These are phyloP conservation scores for Rhaphigaster nebulosa DNA, from an alignment of 2,888 invertebrate genomes.

Conservation along the genomic window DNA sequence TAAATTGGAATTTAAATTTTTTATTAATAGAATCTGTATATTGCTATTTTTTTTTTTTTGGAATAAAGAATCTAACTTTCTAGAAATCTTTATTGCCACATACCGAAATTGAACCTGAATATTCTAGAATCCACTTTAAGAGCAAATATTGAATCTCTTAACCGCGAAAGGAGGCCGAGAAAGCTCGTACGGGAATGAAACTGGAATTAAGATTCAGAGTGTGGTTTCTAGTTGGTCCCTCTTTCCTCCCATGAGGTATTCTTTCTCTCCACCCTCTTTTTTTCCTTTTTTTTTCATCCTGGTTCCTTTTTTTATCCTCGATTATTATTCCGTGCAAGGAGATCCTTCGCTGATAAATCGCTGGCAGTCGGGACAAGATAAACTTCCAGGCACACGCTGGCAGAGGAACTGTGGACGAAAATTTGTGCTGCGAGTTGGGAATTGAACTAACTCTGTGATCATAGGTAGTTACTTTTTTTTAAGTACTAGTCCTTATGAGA, in stretches of 20 bases:
- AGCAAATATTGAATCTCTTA: constrained; percentile 10
- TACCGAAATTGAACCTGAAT: neutral
- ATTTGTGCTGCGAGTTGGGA: neutral
- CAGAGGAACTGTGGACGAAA: neutral
- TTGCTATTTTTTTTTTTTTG: too few species aligned
- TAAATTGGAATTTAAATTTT: too few species aligned
- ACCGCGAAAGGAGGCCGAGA: neutral
- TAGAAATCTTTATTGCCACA: neutral
- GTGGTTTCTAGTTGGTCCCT: constrained; percentile 4
- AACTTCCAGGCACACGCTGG: neutral
- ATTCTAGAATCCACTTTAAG: neutral
- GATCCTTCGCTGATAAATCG: constrained; percentile 28
- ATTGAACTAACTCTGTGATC: neutral
- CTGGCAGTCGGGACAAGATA: constrained; percentile 7
- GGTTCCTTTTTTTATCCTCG: neutral
- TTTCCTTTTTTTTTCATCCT: neutral
- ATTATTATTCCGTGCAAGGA: constrained; percentile 35
- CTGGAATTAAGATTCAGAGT: constrained; percentile 31
- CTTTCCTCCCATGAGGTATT: constrained; percentile 22
- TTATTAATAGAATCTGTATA: too few species aligned
- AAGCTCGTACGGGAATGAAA: constrained; percentile 4
- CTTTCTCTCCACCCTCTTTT: neutral
- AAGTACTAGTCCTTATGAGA: neutral
- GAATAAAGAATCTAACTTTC: neutral
- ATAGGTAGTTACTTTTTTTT: neutral